phyloP scores from a whole-genome alignment of 2,113 vertebrate species.

The Seriola dumerili region DNA sequence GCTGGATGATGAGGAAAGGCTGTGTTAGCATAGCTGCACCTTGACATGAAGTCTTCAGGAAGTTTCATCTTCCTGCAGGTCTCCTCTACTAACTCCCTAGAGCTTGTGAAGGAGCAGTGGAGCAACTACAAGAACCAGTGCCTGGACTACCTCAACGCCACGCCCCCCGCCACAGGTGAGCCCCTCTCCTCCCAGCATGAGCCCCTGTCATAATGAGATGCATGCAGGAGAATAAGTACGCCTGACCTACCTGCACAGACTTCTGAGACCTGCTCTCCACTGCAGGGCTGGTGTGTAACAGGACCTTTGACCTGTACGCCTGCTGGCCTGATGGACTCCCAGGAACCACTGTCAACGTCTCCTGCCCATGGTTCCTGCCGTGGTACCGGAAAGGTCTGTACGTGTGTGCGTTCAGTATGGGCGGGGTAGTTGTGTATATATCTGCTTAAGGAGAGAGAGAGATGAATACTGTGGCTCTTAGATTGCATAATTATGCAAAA shows the following conservation, averaged over 20 bases:
- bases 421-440: background rate
- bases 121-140: constrained; percentile 83
- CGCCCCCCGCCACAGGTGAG: constrained; percentile 75
- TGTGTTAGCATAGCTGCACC: background rate
- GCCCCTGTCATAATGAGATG: background rate
- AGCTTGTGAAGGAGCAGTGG: constrained; percentile 83
- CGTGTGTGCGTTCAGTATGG: background rate
- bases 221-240: background rate
- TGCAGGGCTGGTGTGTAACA: constrained; percentile 92
- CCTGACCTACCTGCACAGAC: background rate
- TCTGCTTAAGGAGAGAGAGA: background rate
- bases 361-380: constrained; percentile 95
- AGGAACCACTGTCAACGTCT: constrained; percentile 90
- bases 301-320: constrained; percentile 92
- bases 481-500: background rate
- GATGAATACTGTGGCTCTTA: no score
- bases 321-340: constrained; percentile 94
- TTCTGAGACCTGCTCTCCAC: constrained; percentile 25
- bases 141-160: constrained; percentile 63
- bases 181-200: background rate
- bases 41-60: background rate
- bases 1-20: background rate
- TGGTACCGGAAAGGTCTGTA: constrained; percentile 88
- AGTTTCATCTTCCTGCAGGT: constrained; percentile 60
- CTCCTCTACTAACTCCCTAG: constrained; percentile 76